phyloP scores from a whole-genome alignment of 2,888 invertebrate species.

The Sylvicola cinctus region DNA sequence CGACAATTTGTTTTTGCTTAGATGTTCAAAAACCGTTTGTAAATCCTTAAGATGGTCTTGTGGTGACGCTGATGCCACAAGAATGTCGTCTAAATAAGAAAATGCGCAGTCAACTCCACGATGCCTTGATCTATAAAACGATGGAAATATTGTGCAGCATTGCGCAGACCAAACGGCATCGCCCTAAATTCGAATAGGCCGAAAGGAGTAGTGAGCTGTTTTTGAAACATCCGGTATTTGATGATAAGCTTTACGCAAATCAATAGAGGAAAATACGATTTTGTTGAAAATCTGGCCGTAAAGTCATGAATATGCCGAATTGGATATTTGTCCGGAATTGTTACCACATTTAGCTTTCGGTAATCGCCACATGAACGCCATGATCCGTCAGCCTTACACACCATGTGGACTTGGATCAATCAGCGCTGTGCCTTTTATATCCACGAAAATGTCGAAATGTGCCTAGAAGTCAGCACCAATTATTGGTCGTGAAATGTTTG shows the following conservation, averaged over 20 bases:
- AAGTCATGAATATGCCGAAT: conserved; percentile 15
- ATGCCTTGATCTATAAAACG: conserved; percentile 13
- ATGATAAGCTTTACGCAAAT: conserved; percentile 14
- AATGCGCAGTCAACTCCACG: conserved; percentile 9
- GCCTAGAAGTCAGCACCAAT: too few species aligned
- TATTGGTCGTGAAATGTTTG: conserved; percentile 21
- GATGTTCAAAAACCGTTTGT: conserved; percentile 1
- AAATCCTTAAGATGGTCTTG: conserved; percentile 1
- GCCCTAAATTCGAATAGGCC: conserved; percentile 14
- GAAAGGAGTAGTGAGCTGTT: conserved; percentile 18
- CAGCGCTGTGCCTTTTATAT: too few species aligned
- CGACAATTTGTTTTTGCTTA: conserved; percentile 1
- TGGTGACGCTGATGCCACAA: conserved; percentile 8
- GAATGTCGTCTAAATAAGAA: conserved; percentile 12
- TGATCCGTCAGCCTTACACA: conserved; percentile 9
- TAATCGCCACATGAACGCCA: conserved; percentile 21
- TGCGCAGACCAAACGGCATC: conserved; percentile 16
- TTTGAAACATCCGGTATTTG: conserved; percentile 16
- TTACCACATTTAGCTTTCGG: conserved; percentile 13
- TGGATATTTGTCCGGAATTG: conserved; percentile 17
- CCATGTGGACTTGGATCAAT: conserved; percentile 16
- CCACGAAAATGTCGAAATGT: too few species aligned
- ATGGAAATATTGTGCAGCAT: conserved; percentile 16
- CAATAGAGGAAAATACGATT: conserved; percentile 12
- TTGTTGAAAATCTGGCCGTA: conserved; percentile 10